Percentiles rank a stretch among this genome's conserved stretches.
Conservation (phyloP, 2,113 vertebrate genomes). For the Onychostoma macrolepis region DNA sequence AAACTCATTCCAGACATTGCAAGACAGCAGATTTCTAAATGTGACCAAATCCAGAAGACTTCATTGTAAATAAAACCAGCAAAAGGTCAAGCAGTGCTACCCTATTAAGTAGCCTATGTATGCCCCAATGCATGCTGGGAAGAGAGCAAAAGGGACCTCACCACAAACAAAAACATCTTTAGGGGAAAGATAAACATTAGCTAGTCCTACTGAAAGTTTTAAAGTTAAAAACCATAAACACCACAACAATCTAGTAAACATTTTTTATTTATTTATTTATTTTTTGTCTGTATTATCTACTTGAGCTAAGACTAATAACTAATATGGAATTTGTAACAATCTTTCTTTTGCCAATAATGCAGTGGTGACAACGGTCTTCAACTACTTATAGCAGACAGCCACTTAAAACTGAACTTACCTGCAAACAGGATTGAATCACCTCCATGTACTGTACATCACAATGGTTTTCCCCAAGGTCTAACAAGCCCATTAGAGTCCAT, state of each 20-base stretch:
- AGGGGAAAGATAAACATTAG: neutral
- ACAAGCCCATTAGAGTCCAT: slow-evolving; percentile 44
- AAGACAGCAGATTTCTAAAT: neutral
- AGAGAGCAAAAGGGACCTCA: neutral
- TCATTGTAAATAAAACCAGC: neutral
- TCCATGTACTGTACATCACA: slow-evolving; percentile 13
- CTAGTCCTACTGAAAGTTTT: neutral
- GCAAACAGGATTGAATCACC: neutral
- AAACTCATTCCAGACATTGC: neutral
- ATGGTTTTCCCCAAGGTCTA: slow-evolving; percentile 26
- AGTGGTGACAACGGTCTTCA: neutral
- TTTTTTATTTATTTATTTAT: too few relatives aligned
- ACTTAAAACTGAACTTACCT: slow-evolving; percentile 12
- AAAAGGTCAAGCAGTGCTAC: neutral
- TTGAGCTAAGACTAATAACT: neutral
- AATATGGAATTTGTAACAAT: neutral
- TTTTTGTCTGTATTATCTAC: neutral
- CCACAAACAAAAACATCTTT: neutral
- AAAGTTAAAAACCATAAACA: neutral
- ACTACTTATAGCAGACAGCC: neutral
- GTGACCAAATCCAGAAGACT: neutral
- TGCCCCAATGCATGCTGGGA: neutral
- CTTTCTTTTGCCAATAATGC: neutral
- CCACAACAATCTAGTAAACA: neutral
- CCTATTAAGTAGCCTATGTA: neutral